These are phyloP conservation scores for Poicephalus gulielmi DNA, from an alignment of 2,113 vertebrate genomes.

Conservation along the genomic window DNA sequence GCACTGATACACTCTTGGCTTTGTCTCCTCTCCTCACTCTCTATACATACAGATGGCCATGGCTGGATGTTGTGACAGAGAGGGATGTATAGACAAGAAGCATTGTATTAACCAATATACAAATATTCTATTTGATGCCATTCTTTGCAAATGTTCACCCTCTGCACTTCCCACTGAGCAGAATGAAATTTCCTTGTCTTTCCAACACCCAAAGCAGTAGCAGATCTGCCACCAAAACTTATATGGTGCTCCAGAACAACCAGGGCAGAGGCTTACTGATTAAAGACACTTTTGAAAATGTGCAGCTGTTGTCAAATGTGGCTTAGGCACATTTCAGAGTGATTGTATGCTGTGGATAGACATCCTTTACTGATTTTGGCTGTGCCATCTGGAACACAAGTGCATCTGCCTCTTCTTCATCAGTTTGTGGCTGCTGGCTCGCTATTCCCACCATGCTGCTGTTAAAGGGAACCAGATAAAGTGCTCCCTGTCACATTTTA, in stretches of 20 bases:
- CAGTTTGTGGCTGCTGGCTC: neutral
- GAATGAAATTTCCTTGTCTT: neutral
- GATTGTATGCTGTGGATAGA: neutral
- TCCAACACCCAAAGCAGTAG: neutral
- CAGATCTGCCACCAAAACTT: neutral
- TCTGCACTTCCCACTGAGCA: neutral
- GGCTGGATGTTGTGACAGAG: neutral
- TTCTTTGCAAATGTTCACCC: neutral
- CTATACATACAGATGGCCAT: rapidly evolving
- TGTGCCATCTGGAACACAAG: neutral
- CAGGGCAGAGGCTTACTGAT: neutral
- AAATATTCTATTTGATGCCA: neutral
- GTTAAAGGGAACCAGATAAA: neutral
- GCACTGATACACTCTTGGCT: neutral
- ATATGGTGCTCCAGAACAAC: neutral
- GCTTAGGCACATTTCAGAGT: neutral
- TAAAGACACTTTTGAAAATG: neutral
- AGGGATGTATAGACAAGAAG: neutral
- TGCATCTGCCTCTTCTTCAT: rapidly evolving
- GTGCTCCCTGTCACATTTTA: neutral
- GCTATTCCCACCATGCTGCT: rapidly evolving
- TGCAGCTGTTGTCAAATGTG: neutral
- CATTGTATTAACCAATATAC: neutral
- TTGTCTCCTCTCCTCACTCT: neutral
- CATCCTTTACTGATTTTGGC: neutral